phyloP scores from a whole-genome alignment of 2,888 invertebrate species.

The Sarcophaga subvicina region DNA sequence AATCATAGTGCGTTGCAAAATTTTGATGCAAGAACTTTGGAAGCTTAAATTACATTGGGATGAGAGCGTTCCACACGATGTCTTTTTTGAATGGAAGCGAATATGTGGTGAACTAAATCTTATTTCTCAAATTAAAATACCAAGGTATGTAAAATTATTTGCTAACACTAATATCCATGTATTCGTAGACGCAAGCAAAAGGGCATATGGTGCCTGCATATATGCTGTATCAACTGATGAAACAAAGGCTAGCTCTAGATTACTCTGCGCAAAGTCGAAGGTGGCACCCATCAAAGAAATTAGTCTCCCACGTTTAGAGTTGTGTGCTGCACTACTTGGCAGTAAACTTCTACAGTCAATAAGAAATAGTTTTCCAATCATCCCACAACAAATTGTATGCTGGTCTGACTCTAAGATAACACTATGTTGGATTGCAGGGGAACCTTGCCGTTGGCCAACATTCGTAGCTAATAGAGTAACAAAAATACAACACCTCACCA shows the following conservation, averaged over 20 bases:
- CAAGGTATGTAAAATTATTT: too few species aligned
- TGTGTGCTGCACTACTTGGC: background rate
- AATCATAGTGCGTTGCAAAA: constrained; percentile 51
- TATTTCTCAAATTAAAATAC: constrained; percentile 5
- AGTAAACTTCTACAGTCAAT: too few species aligned
- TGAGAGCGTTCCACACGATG: constrained; percentile 49
- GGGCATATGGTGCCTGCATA: too few species aligned
- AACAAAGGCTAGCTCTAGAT: too few species aligned
- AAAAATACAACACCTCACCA: constrained; percentile 31
- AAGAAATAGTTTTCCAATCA: background rate
- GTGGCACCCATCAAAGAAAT: constrained; percentile 42
- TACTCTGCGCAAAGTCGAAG: background rate
- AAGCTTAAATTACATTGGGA: constrained; percentile 58
- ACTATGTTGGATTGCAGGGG: constrained; percentile 28
- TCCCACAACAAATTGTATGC: constrained; percentile 12
- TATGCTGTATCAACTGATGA: too few species aligned
- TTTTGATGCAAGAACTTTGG: constrained; percentile 57
- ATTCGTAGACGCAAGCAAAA: too few species aligned
- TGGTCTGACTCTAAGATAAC: constrained; percentile 46
- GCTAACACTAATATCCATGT: too few species aligned
- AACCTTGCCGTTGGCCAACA: constrained; percentile 19
- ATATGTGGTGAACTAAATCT: background rate
- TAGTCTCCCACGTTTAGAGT: constrained; percentile 39
- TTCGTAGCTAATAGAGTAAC: constrained; percentile 42
- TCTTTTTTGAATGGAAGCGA: constrained; percentile 25